phyloP scores from a whole-genome alignment of 2,888 invertebrate species.

The Yponomeuta plumbellus region DNA sequence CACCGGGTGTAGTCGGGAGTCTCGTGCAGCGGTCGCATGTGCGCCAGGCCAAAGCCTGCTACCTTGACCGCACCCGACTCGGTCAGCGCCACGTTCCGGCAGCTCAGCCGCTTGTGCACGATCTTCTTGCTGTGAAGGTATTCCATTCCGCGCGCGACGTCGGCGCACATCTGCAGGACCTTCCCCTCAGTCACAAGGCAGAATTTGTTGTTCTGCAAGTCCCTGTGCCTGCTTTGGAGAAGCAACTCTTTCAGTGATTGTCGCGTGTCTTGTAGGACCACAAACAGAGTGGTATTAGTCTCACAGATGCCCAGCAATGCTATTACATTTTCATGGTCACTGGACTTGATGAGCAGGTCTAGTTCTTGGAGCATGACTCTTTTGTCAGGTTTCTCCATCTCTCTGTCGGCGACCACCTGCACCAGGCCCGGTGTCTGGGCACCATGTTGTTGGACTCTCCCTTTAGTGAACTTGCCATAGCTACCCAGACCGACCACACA shows the following conservation, averaged over 20 bases:
- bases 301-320: slow-evolving; percentile 88
- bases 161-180: slow-evolving; percentile 79
- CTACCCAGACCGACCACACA: slow-evolving; percentile 83
- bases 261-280: slow-evolving; percentile 83
- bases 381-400: slow-evolving; percentile 70
- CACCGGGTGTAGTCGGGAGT: slow-evolving; percentile 86
- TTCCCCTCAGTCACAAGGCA: slow-evolving; percentile 79
- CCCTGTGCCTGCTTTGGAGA: slow-evolving; percentile 75
- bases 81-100: slow-evolving; percentile 82
- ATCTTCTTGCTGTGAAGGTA: slow-evolving; percentile 81
- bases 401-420: slow-evolving; percentile 80
- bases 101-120: slow-evolving; percentile 83
- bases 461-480: slow-evolving; percentile 86
- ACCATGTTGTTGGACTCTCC: slow-evolving; percentile 79
- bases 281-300: slow-evolving; percentile 83
- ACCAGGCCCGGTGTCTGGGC: slow-evolving; percentile 72
- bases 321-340: slow-evolving; percentile 83
- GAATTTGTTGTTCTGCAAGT: slow-evolving; percentile 72
- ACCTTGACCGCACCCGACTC: slow-evolving; percentile 82
- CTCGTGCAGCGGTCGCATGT: slow-evolving; percentile 78
- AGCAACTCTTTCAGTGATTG: slow-evolving; percentile 83
- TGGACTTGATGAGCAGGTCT: slow-evolving; percentile 81
- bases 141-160: slow-evolving; percentile 83
- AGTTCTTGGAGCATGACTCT: slow-evolving; percentile 81
- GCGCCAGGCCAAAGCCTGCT: slow-evolving; percentile 84